These are phyloP conservation scores for Agonum fuliginosum DNA, from an alignment of 2,888 invertebrate species.

Conservation along the genomic window DNA sequence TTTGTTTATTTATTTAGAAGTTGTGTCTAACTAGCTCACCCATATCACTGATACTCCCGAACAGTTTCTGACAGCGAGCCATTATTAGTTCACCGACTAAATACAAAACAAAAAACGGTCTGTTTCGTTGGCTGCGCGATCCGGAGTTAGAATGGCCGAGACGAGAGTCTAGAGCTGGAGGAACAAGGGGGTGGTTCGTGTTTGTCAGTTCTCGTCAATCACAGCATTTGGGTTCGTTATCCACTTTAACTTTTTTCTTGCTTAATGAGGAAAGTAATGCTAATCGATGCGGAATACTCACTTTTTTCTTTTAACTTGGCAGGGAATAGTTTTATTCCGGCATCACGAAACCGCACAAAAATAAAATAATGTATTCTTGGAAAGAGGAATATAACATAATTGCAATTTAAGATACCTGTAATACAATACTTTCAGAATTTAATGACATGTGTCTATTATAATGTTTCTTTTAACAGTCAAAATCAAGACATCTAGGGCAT, in stretches of 20 bases:
- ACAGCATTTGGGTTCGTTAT: constrained; percentile 34
- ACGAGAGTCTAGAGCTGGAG: not conserved
- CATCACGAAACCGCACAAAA: too few relatives aligned
- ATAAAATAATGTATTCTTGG: too few relatives aligned
- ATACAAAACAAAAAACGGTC: constrained; percentile 29
- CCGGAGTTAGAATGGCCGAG: constrained; percentile 24
- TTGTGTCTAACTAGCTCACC: constrained; percentile 42
- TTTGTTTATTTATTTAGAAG: constrained; percentile 42
- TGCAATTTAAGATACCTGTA: too few relatives aligned
- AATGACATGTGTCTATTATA: too few relatives aligned
- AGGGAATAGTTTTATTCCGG: too few relatives aligned
- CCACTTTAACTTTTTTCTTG: constrained; percentile 24
- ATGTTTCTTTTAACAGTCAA: too few relatives aligned
- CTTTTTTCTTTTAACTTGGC: too few relatives aligned
- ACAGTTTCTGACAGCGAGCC: constrained; percentile 43
- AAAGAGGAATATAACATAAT: too few relatives aligned
- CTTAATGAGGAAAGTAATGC: not conserved
- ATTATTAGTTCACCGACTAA: constrained; percentile 43
- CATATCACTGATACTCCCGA: constrained; percentile 39
- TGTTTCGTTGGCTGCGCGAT: not conserved
- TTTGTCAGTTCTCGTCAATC: constrained; percentile 38
- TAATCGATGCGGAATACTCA: not conserved
- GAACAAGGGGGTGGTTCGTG: not conserved
- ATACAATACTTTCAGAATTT: too few relatives aligned
- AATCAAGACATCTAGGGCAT: too few relatives aligned